phyloP scores from a whole-genome alignment of 2,888 invertebrate species.

The Seira musarum region DNA sequence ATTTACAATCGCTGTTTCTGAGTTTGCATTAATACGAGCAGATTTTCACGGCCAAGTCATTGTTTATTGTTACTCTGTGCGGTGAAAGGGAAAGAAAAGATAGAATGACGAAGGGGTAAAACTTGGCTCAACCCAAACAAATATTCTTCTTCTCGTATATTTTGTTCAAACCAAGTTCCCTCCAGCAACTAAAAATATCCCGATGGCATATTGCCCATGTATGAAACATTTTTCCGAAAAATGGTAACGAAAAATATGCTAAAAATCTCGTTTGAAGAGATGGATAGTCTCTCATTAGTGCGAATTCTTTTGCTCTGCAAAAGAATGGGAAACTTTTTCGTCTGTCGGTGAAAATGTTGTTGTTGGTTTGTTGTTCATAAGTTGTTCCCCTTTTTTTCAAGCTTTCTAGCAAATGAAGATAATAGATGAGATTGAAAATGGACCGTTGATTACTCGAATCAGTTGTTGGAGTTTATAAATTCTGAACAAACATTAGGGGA shows the following conservation, averaged over 20 bases:
- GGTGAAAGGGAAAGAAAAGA: conserved; percentile 9
- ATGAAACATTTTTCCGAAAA: background rate
- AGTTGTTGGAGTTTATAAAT: conserved; percentile 29
- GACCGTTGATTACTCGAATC: conserved; percentile 46
- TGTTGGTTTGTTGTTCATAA: conserved; percentile 6
- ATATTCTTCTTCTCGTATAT: background rate
- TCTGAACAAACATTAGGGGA: background rate
- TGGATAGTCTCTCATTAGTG: conserved; percentile 53
- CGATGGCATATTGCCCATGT: conserved; percentile 1
- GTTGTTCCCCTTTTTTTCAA: background rate
- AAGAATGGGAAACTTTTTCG: background rate
- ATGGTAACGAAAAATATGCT: background rate
- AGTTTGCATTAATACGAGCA: conserved; percentile 4
- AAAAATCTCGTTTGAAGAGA: conserved; percentile 37
- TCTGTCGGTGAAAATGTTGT: background rate
- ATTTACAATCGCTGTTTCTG: background rate
- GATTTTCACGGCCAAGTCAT: background rate
- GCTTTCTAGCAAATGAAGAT: background rate
- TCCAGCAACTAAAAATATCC: background rate
- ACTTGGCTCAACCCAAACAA: background rate
- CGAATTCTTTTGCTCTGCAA: conserved; percentile 5
- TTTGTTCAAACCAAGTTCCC: background rate
- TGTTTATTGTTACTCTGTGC: conserved; percentile 15
- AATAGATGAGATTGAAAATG: conserved; percentile 40
- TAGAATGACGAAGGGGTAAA: background rate